Percentiles rank a stretch among this genome's conserved stretches.
phyloP scores from a whole-genome alignment of 2,113 vertebrate species.

The Periophthalmus modestus region DNA sequence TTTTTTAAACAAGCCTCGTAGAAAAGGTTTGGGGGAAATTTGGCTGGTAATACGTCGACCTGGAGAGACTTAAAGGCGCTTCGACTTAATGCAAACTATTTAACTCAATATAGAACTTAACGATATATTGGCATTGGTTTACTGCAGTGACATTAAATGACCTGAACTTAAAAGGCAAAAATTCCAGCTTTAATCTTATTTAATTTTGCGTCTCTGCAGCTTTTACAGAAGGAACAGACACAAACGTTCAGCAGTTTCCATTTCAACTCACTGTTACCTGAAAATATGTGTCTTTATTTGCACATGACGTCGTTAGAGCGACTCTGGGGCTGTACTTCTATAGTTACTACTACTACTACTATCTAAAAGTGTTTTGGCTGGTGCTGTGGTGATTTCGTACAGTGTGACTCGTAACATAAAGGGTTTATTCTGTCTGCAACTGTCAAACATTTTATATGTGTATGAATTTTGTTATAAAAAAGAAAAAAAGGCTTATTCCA shows the following conservation, averaged over 20 bases:
- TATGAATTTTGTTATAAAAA: too few species aligned
- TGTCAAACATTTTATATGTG: too few species aligned
- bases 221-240: neutral
- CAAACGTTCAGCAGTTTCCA: neutral
- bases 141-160: too few species aligned
- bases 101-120: too few species aligned
- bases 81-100: too few species aligned
- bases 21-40: neutral
- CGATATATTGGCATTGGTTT: too few species aligned
- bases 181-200: constrained; percentile 25
- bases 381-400: constrained; percentile 2
- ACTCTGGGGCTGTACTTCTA: constrained; percentile 1
- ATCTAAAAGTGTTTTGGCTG: constrained; percentile 2
- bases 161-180: too few species aligned
- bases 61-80: too few species aligned
- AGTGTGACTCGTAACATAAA: constrained; percentile 1
- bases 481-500: too few species aligned
- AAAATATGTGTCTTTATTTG: constrained; percentile 37
- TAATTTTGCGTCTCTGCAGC: constrained; percentile 29
- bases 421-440: neutral
- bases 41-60: too few species aligned
- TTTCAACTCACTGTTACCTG: constrained; percentile 29
- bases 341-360: neutral
- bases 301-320: neutral
- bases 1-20: neutral